A percentile compares a stretch with the other conserved stretches of the same genome.
phyloP scores from a whole-genome alignment of 1,140 invertebrate species.

The Cyrtorhinus lividipennis region DNA sequence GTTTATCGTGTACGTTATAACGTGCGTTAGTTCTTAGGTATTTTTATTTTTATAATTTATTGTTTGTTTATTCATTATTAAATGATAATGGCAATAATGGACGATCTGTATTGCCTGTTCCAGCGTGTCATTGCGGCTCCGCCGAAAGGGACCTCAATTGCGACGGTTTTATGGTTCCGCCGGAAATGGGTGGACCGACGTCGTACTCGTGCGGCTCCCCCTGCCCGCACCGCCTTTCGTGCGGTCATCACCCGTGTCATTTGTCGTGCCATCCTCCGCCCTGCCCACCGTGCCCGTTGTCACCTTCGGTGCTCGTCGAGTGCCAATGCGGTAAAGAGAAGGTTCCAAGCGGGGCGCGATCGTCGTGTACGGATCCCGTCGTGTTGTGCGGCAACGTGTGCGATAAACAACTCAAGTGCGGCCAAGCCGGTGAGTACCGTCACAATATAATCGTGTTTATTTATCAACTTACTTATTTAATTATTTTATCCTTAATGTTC shows the following conservation, averaged over 20 bases:
- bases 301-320: slow-evolving; percentile 45
- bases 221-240: slow-evolving; percentile 53
- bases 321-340: slow-evolving; percentile 74
- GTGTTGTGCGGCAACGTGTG: slow-evolving; percentile 72
- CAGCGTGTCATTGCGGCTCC: slow-evolving; percentile 50
- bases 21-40: neutral
- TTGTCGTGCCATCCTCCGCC: slow-evolving; percentile 49
- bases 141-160: slow-evolving; percentile 36
- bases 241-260: slow-evolving; percentile 62
- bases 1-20: too few species aligned
- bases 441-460: neutral
- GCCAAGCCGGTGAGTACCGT: slow-evolving; percentile 46
- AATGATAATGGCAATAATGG: slow-evolving; percentile 11
- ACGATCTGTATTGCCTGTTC: too few species aligned
- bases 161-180: slow-evolving; percentile 25
- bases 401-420: slow-evolving; percentile 62
- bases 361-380: slow-evolving; percentile 67
- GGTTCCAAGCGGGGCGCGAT: slow-evolving; percentile 35
- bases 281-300: slow-evolving; percentile 41
- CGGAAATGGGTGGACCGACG: slow-evolving; percentile 3
- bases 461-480: neutral
- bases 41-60: neutral
- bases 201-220: slow-evolving; percentile 46
- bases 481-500: slow-evolving; percentile 16
- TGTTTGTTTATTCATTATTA: neutral